Base-by-base conservation (phyloP, 1,140 invertebrate genomes). In the Drosophila melanica region DNA sequence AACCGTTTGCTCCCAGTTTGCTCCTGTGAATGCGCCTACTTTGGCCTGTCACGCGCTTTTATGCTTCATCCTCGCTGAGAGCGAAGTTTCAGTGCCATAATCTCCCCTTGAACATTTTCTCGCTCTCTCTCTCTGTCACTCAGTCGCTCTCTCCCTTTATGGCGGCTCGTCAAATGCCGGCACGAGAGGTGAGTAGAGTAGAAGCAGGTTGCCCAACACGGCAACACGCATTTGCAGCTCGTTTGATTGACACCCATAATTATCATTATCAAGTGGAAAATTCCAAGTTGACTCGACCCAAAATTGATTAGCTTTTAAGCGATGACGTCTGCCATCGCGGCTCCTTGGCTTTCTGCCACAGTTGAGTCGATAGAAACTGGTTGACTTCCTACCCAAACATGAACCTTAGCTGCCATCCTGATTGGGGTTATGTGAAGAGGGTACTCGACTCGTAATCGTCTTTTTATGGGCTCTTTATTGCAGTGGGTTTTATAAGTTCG, bases 201-300 rank as follows among this genome's bases (percentile, higher is more conserved):
- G 27, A 27, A 7, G 2, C 7, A 35, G 33, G 0, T 35, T 35
- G 27, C 5, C 27, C 0, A 27, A 27, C 27, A 27, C 27, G 33
- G 39, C 60, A 45, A 67, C 67, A 75, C 72, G 54, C 81, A 64
- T 81, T 63, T 71, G 59, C 51, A 48, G 51, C 51, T 55, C 23
- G 51, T 63, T 69, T 79, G 76, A 79, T 82, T 89, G 82, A 77
- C 76, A 58, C 63, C 41, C 69, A 53, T 77, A 68, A 89, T 89
- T 84, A 80, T 80, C 69, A 71, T 35, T 35, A 35, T 67, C 55
- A 68, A 74, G 66, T 73, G 84, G 84, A 87, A 87, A 87, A 89
- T 87, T 87, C 69, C 84, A 62, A 55, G 55, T 45, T 20, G 12
- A 45, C 48, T 57, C 35, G 37, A 44, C 59, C 67, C 42, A 48